Evolutionary conservation across 1,140 invertebrate genomes (phyloP).

Genomic region (Brachionus plicatilis): DNA sequence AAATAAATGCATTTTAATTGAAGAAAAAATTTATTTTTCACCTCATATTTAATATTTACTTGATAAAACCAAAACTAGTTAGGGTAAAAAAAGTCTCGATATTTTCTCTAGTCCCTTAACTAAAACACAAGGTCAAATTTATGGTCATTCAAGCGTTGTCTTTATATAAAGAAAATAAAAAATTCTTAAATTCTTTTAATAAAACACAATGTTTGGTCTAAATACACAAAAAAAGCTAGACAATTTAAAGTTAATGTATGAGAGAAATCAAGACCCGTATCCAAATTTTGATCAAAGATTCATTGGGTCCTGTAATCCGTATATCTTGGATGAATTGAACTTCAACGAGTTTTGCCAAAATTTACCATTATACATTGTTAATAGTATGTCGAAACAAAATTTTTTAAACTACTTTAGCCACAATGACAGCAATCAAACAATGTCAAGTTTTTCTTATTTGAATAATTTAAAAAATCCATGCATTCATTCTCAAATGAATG

Average conservation of each 20-base stretch:
- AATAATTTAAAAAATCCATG: not conserved
- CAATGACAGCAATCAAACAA: not conserved
- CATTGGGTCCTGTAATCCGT: not conserved
- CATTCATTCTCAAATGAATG: not conserved
- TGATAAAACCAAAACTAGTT: too few relatives aligned
- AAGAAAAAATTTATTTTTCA: too few relatives aligned
- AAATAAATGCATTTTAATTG: too few relatives aligned
- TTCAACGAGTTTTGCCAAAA: not conserved
- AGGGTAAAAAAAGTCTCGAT: too few relatives aligned
- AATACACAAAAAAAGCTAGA: not conserved
- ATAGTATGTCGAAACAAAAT: not conserved
- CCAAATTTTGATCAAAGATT: not conserved
- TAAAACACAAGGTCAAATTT: not conserved
- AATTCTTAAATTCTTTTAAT: not conserved
- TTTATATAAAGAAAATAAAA: not conserved
- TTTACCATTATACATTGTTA: not conserved
- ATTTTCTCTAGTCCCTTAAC: not conserved
- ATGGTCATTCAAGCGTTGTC: not conserved
- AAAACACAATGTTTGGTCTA: not conserved
- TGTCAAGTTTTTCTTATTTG: not conserved
- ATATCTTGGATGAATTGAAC: not conserved
- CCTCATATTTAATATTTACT: too few relatives aligned
- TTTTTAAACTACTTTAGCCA: not conserved
- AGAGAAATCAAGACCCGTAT: not conserved
- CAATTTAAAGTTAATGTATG: not conserved